These are phyloP conservation scores for Brachionus rubens DNA, from an alignment of 1,140 invertebrate species.

Conservation along the genomic window DNA sequence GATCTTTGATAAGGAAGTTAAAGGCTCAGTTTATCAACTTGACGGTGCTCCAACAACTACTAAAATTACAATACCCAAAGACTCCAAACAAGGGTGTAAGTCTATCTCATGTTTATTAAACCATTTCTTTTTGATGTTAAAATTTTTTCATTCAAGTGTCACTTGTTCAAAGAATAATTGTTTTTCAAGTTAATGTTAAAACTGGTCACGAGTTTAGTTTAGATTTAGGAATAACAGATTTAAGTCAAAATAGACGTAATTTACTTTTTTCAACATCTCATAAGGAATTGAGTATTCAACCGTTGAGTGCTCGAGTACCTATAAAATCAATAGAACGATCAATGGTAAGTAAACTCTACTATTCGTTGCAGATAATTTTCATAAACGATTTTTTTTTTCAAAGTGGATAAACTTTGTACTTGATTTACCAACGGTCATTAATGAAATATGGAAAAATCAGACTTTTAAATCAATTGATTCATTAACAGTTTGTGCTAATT, in stretches of 20 bases:
- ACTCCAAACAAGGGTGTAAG: conserved; percentile 49
- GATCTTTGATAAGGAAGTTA: conserved; percentile 58
- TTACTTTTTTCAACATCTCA: conserved; percentile 53
- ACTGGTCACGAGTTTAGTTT: conserved; percentile 5
- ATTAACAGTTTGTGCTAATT: conserved; percentile 56
- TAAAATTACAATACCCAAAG: conserved; percentile 55
- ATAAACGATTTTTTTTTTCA: conserved; percentile 44
- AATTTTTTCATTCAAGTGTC: background rate
- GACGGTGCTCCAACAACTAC: conserved; percentile 54
- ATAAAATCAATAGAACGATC: conserved; percentile 51
- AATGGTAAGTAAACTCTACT: background rate
- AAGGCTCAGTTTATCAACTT: conserved; percentile 54
- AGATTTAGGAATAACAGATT: conserved; percentile 50
- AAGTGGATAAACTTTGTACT: conserved; percentile 58
- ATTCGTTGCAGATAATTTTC: background rate
- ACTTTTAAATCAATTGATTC: conserved; percentile 55
- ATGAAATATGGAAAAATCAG: conserved; percentile 55
- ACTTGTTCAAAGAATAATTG: conserved; percentile 7
- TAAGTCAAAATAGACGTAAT: conserved; percentile 52
- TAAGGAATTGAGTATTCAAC: conserved; percentile 53
- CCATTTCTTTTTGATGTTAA: background rate
- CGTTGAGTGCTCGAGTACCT: conserved; percentile 55
- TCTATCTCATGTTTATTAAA: background rate
- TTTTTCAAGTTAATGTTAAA: conserved; percentile 37
- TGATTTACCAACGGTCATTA: conserved; percentile 55